Evolutionary conservation across 2,113 vertebrate species (phyloP).

Genomic region (Hippocampus abdominalis): DNA sequence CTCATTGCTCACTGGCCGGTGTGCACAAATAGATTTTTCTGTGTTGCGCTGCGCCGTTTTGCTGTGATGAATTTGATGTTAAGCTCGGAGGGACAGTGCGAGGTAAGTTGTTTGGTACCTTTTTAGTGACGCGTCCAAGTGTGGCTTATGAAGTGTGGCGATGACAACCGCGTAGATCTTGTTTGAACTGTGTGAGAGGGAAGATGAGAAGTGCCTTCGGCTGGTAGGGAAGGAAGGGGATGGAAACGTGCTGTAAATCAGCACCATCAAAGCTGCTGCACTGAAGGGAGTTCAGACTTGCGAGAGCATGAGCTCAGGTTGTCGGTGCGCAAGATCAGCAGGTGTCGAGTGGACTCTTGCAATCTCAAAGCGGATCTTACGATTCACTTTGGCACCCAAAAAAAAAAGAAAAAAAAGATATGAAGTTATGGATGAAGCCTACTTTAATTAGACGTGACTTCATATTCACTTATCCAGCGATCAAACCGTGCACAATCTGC

Average conservation of each 20-base stretch:
- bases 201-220: neutral
- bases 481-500: conserved; percentile 4
- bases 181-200: conserved; percentile 10
- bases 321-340: conserved; percentile 38
- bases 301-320: conserved; percentile 37
- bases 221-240: neutral
- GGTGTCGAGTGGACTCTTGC: conserved; percentile 32
- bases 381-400: neutral
- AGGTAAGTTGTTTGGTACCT: conserved; percentile 33
- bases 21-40: conserved; percentile 38
- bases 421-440: neutral
- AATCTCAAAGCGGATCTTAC: neutral
- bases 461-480: neutral
- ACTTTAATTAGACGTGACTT: conserved; percentile 15
- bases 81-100: conserved; percentile 18
- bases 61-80: conserved; percentile 28
- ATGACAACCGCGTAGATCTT: conserved; percentile 47
- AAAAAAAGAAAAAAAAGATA: neutral
- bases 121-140: conserved; percentile 7
- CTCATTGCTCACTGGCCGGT: conserved; percentile 7
- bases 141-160: conserved; percentile 35
- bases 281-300: conserved; percentile 46
- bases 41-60: conserved; percentile 26
- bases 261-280: conserved; percentile 27
- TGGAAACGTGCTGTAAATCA: conserved; percentile 8